phyloP scores from a whole-genome alignment of 2,113 vertebrate genomes.

The Rutilus rutilus region DNA sequence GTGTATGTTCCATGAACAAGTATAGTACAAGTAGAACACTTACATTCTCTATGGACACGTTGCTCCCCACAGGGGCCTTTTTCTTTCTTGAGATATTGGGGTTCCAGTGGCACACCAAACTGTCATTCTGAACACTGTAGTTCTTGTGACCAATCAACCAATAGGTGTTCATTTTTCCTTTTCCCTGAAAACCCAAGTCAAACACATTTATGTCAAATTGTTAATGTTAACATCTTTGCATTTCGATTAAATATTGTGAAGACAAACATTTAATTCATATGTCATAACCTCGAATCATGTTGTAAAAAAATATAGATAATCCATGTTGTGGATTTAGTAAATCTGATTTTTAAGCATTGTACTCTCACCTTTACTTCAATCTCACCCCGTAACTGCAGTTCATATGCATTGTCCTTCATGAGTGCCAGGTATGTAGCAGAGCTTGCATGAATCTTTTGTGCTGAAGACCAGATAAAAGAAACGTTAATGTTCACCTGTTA shows the following conservation, averaged over 20 bases:
- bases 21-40: constrained; percentile 50
- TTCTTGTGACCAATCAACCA: constrained; percentile 90
- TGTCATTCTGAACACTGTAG: constrained; percentile 90
- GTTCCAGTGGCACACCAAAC: constrained; percentile 90
- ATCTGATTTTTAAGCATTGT: neutral
- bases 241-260: neutral
- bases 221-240: neutral
- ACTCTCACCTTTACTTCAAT: constrained; percentile 87
- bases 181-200: constrained; percentile 73
- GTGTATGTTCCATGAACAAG: neutral
- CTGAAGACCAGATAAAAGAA: constrained; percentile 63
- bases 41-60: constrained; percentile 73
- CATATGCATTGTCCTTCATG: constrained; percentile 82
- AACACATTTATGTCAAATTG: neutral
- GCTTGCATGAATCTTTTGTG: constrained; percentile 87
- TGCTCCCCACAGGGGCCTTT: constrained; percentile 66
- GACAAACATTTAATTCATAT: neutral
- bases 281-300: neutral
- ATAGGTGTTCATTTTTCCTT: constrained; percentile 90
- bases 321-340: neutral
- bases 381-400: constrained; percentile 85
- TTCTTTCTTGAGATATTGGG: constrained; percentile 78
- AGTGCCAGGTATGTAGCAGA: constrained; percentile 84
- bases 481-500: neutral
- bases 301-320: neutral